Evolutionary conservation across 2,797 vertebrate genomes (phyloP), one percentile per base, ranked within the genome.

Genomic region (Parambassis ranga): DNA sequence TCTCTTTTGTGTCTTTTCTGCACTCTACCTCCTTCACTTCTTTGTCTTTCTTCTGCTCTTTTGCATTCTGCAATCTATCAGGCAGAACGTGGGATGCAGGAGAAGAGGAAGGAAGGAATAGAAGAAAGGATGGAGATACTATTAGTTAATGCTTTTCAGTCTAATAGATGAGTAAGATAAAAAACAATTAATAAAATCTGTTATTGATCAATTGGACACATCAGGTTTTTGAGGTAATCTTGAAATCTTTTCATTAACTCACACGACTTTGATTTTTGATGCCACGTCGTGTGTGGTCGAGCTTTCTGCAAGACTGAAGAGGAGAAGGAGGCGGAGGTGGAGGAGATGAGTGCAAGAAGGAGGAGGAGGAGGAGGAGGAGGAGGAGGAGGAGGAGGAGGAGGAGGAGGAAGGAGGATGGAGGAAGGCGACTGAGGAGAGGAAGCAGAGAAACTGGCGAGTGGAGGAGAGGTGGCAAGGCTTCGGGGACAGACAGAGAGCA

Each of bases 381-480:
- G 28, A 51, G 73, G 55, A 51, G 36, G 39, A 50, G 51, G 41
- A 16, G 37, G 23, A 37, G 42, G 10, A 28, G 30, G 24, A 39
- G 52, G 44, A 42, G 42, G 36, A 49, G 43, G 47, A 44, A 61
- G 74, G 65, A 49, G 24, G 67, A 62, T 32, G 70, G 73, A 81
- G 46, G 79, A 79, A 60, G 78, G 74, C 46, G 47, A 56, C 35
- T 57, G 59, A 78, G 57, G 81, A 84, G 73, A 83, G 84, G 78
- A 82, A 82, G 87, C 83, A 80, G 89, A 87, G 84, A 87, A 92
- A 89, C 79, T 62, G 86, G 85, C 65, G 70, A 89, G 82, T 79
- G 84, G 89, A 87, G 89, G 88, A 88, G 91, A 93, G 92, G 92
- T 92, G 92, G 93, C 91, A 91, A 90, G 90, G 84, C 92, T 91